Evolutionary conservation across 2,888 invertebrate genomes (phyloP), one percentile per base, ranked within the genome.

Genomic region (Conus canariensis): DNA sequence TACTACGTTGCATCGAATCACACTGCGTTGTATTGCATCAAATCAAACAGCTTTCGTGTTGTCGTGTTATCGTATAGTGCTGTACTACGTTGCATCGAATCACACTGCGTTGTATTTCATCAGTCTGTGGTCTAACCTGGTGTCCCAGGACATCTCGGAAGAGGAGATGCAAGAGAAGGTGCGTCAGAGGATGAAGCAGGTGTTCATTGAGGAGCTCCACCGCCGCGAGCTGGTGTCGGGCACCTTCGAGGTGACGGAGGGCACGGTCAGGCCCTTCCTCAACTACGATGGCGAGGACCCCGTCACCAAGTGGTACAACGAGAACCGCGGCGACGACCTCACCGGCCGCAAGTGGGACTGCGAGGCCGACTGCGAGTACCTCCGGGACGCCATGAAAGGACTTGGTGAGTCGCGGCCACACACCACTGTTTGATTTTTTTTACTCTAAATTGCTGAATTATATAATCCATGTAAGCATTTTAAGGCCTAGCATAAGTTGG

Each of bases 201-300:
- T 93, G 16, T 95, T 94, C 90, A 91, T 95, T 12, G 93, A 93
- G 25, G 96, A 96, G 90, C 91, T 95, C 85, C 91, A 94, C 91
- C 90, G 95, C 56, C 91, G 95, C 9, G 94, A 95, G 89, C 88
- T 85, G 59, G 91, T 94, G 10, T 94, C 94, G 0, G 95, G 95
- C 19, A 96, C 96, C 1, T 95, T 95, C 91, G 96, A 96, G 91
- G 92, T 95, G 91, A 95, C 95, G 6, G 90, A 92, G 80, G 96
- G 96, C 12, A 95, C 94, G 0, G 94, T 95, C 16, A 92, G 92
- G 8, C 94, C 94, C 8, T 91, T 94, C 59, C 86, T 90, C n/a
- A 91, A 89, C n/a, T 95, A 94, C 85, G 92, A 92, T 10, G 91
- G 58, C 0, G 93, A 93, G 19, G 95, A 95, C 89, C 95, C 94